Percentiles rank a stretch among this genome's conserved stretches.
These are phyloP conservation scores for Corythoichthys intestinalis DNA, from an alignment of 2,113 vertebrate species.

Conservation along the genomic window DNA sequence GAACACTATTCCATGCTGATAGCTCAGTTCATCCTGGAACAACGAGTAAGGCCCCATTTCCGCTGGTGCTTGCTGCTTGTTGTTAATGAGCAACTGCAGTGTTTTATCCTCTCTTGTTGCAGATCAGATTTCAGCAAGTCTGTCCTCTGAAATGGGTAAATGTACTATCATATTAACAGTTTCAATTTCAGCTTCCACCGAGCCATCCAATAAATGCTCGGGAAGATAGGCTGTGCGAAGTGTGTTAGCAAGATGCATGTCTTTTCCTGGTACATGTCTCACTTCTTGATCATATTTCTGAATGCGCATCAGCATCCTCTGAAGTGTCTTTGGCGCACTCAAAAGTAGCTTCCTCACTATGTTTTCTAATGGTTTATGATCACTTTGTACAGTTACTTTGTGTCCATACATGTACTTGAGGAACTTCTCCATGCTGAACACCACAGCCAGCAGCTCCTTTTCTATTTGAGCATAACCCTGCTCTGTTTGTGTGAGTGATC, in stretches of 20 bases:
- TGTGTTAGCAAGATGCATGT: not conserved
- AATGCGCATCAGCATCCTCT: not conserved
- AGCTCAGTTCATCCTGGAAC: not conserved
- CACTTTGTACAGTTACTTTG: not conserved
- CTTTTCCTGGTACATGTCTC: not conserved
- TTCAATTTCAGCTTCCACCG: not conserved
- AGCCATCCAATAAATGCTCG: not conserved
- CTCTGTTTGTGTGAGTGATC: no score
- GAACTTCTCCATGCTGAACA: conserved; percentile 17
- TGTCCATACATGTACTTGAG: conserved; percentile 9
- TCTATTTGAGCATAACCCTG: conserved; percentile 13
- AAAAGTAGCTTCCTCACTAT: not conserved
- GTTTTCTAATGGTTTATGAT: conserved; percentile 5
- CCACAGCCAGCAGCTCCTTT: conserved; percentile 3
- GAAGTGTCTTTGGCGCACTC: not conserved
- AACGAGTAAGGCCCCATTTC: not conserved
- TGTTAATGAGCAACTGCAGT: not conserved
- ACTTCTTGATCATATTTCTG: not conserved
- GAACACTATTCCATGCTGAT: conserved; percentile 5
- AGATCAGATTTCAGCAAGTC: no score
- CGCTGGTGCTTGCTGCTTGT: not conserved
- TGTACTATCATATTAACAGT: no score
- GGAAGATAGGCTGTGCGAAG: not conserved
- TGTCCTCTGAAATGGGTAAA: no score
- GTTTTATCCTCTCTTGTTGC: not conserved